These are phyloP conservation scores for Lacerta agilis DNA, from an alignment of 2,797 vertebrate species.

Conservation along the genomic window DNA sequence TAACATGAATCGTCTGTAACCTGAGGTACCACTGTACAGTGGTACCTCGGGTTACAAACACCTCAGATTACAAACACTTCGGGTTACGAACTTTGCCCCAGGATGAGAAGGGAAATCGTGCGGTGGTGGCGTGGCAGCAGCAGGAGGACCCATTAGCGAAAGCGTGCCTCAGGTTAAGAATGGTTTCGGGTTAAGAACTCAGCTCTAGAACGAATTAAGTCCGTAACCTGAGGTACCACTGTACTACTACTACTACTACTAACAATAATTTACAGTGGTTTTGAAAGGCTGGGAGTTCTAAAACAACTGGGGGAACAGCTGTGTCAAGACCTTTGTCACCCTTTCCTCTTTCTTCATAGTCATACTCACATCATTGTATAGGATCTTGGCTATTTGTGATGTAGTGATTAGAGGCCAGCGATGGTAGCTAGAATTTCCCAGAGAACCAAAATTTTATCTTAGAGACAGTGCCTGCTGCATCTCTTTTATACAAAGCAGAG, in stretches of 20 bases:
- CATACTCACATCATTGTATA: background rate
- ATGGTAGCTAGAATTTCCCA: background rate
- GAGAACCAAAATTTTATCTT: background rate
- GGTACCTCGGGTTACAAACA: no score
- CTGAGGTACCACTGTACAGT: no score
- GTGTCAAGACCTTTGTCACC: background rate
- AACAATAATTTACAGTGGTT: background rate
- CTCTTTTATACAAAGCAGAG: background rate
- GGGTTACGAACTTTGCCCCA: no score
- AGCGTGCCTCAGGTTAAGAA: no score
- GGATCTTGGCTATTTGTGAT: background rate
- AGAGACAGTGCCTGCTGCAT: background rate
- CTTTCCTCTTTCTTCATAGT: background rate
- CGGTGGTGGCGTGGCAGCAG: no score
- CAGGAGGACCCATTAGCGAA: no score
- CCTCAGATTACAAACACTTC: no score
- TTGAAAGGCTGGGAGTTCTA: background rate
- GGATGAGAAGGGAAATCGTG: no score
- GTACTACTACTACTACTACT: background rate
- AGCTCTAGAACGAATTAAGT: no score
- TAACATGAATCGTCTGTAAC: no score
- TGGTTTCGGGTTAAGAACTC: no score
- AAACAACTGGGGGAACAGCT: rapidly evolving
- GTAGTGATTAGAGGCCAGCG: background rate
- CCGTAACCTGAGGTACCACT: no score